Evolutionary conservation across 2,797 vertebrate genomes (phyloP).

Genomic region (Novumbra hubbsi): DNA sequence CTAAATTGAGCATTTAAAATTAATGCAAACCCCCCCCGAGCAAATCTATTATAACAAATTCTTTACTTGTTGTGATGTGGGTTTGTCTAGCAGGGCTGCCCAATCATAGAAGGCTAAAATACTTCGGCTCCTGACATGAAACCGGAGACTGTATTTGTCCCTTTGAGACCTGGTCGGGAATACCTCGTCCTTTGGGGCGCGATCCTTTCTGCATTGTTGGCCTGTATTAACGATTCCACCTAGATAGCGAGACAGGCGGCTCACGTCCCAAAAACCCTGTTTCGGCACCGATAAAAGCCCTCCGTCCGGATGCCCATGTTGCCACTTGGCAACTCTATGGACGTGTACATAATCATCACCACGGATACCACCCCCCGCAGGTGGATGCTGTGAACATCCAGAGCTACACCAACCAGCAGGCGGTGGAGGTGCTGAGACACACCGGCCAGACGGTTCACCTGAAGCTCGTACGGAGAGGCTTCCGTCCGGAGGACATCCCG

Average conservation of each 20-base stretch:
- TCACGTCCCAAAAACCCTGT: background rate
- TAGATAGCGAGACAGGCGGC: background rate
- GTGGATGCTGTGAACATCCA: conserved; percentile 95
- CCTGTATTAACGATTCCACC: conserved; percentile 3
- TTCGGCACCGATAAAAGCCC: background rate
- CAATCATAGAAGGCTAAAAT: too few species aligned
- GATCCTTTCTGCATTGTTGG: background rate
- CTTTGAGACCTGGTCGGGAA: too few species aligned
- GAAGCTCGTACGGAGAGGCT: conserved; percentile 82
- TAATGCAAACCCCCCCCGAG: background rate
- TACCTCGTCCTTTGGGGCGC: background rate
- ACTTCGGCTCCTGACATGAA: too few species aligned
- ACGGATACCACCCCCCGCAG: conserved; percentile 68
- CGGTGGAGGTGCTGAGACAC: conserved; percentile 91
- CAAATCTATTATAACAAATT: background rate
- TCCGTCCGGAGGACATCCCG: conserved; percentile 75
- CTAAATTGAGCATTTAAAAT: background rate
- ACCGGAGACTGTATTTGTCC: too few species aligned
- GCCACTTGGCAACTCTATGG: background rate
- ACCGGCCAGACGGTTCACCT: conserved; percentile 90
- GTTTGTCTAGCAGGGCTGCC: background rate
- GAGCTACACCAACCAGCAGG: conserved; percentile 95
- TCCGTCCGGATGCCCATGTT: too few species aligned
- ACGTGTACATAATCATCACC: background rate
- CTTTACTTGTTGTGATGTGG: background rate